These are phyloP conservation scores for Mycalesis mineus DNA, from an alignment of 2,888 invertebrate species.

Conservation along the genomic window DNA sequence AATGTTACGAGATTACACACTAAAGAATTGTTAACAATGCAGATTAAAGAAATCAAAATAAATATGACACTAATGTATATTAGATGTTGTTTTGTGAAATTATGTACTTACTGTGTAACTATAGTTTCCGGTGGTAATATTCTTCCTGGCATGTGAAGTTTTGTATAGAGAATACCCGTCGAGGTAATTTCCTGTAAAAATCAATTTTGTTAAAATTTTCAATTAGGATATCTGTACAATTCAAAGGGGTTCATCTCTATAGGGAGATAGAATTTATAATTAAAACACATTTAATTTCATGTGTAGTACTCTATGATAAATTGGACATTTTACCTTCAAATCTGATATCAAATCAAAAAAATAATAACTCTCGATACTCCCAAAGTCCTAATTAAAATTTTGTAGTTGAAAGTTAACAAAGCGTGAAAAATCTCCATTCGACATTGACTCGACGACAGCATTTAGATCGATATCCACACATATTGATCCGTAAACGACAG, in stretches of 20 bases:
- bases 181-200: constrained; percentile 58
- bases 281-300: no score
- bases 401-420: constrained; percentile 1
- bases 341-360: not conserved
- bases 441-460: constrained; percentile 11
- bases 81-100: not conserved
- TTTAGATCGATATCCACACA: constrained; percentile 19
- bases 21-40: no score
- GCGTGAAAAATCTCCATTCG: constrained; percentile 10
- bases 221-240: no score
- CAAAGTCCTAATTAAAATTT: constrained; percentile 9
- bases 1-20: no score
- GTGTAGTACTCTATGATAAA: not conserved
- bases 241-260: no score
- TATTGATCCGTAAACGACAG: constrained; percentile 18
- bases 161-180: constrained; percentile 59
- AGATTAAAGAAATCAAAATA: not conserved
- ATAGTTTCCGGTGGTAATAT: constrained; percentile 57
- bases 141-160: constrained; percentile 66
- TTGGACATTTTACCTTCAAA: not conserved
- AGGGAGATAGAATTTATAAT: no score
- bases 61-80: not conserved
- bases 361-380: not conserved
- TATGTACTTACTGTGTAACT: constrained; percentile 59
- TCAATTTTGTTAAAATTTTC: not conserved